Evolutionary conservation across 1,140 invertebrate genomes (phyloP).

Genomic region (Drosophila arizonae): DNA sequence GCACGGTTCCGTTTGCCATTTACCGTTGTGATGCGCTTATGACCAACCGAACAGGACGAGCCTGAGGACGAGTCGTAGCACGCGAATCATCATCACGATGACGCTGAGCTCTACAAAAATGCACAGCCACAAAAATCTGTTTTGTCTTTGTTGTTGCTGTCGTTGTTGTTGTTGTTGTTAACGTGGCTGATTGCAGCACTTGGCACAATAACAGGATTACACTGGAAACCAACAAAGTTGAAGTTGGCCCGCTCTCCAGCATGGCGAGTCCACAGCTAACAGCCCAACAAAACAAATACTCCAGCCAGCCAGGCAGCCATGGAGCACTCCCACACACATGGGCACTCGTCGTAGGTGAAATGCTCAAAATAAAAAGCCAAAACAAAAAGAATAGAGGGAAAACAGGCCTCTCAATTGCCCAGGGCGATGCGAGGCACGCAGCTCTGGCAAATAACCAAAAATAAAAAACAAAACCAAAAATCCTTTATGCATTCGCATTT

Average conservation of each 20-base stretch:
- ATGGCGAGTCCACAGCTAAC: neutral
- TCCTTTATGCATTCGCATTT: conserved; percentile 54
- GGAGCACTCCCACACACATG: neutral
- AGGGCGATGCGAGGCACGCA: conserved; percentile 31
- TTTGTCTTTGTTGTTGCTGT: conserved; percentile 2
- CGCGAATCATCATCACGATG: conserved; percentile 19
- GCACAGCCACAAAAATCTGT: conserved; percentile 37
- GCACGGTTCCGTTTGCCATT: conserved; percentile 35
- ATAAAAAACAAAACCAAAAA: conserved; percentile 21
- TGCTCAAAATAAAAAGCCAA: conserved; percentile 6
- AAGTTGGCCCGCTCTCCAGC: conserved; percentile 26
- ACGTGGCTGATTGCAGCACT: conserved; percentile 67
- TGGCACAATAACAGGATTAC: conserved; percentile 73
- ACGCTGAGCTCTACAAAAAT: conserved; percentile 33
- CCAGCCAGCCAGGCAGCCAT: neutral
- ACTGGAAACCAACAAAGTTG: conserved; percentile 23
- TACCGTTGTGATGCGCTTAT: conserved; percentile 70
- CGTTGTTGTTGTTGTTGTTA: conserved; percentile 50
- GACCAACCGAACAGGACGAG: conserved; percentile 33
- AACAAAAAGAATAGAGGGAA: neutral
- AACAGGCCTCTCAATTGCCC: conserved; percentile 29
- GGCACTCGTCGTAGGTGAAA: neutral
- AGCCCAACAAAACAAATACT: conserved; percentile 46
- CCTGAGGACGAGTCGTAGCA: conserved; percentile 49
- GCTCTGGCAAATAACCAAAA: conserved; percentile 52